Percentiles rank a stretch among this genome's conserved stretches.
These are phyloP conservation scores for Corythoichthys intestinalis DNA, from an alignment of 2,113 vertebrate species.

Conservation along the genomic window DNA sequence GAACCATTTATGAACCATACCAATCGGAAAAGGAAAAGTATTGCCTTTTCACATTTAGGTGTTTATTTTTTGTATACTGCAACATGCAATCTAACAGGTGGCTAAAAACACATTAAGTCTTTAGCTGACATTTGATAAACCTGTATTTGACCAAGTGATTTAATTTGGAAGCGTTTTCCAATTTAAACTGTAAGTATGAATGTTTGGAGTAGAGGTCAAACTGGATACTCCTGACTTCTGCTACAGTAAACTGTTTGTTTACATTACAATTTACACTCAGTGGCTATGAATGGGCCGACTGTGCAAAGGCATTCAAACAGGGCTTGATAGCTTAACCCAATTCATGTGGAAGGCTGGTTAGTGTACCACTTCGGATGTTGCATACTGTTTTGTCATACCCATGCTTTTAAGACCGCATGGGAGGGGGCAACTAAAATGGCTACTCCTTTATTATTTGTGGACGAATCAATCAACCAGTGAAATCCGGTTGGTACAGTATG, in stretches of 20 bases:
- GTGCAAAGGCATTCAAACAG: conserved; percentile 32
- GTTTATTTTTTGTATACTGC: not conserved
- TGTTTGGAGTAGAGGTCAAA: conserved; percentile 38
- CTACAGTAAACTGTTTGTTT: conserved; percentile 53
- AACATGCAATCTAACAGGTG: not conserved
- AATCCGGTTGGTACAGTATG: too few species aligned
- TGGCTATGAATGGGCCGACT: conserved; percentile 44
- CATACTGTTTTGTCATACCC: conserved; percentile 16
- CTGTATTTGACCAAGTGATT: not conserved
- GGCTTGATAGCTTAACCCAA: conserved; percentile 28
- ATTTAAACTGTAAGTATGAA: conserved; percentile 9
- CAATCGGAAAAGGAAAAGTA: not conserved
- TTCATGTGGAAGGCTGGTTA: conserved; percentile 21
- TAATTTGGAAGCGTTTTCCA: conserved; percentile 7
- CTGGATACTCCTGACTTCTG: conserved; percentile 24
- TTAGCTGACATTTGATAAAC: not conserved
- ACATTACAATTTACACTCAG: conserved; percentile 49
- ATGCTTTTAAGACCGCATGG: too few species aligned
- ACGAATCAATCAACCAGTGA: too few species aligned
- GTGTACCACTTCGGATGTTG: conserved; percentile 17
- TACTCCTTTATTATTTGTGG: too few species aligned
- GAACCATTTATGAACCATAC: not conserved
- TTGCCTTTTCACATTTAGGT: not conserved
- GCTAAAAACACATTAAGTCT: not conserved
- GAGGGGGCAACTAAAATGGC: too few species aligned